Percentiles rank a stretch among this genome's conserved stretches.
phyloP scores from a whole-genome alignment of 2,888 invertebrate genomes.

The Phoenoteleia sp. region DNA sequence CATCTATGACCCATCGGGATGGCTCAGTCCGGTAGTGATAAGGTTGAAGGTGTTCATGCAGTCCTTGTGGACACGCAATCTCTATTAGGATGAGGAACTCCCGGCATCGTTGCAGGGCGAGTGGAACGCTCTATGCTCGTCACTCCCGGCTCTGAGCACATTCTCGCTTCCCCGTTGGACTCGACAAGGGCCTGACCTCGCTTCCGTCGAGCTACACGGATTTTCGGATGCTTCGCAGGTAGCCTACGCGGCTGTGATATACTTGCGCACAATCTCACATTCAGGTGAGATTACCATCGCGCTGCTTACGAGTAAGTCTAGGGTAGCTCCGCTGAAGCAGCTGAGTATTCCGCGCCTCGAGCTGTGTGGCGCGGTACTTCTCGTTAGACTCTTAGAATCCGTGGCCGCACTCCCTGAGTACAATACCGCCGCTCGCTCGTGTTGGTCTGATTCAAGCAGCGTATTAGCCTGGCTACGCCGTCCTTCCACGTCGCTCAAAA shows the following conservation, averaged over 20 bases:
- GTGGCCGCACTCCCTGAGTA: no score
- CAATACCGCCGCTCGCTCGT: no score
- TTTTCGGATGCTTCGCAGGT: conserved; percentile 57
- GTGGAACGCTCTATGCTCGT: background rate
- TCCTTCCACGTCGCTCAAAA: no score
- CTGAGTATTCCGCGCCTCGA: no score
- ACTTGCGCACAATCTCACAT: no score
- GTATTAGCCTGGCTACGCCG: no score
- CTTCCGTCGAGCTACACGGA: conserved; percentile 63
- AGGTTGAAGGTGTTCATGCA: conserved; percentile 45
- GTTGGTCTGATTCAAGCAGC: no score
- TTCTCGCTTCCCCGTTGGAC: conserved; percentile 32
- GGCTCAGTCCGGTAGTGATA: conserved; percentile 33
- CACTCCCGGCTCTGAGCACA: background rate
- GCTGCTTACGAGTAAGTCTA: no score
- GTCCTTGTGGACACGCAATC: conserved; percentile 2
- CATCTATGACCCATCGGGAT: conserved; percentile 51
- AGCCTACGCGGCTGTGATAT: conserved; percentile 46
- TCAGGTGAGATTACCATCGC: no score
- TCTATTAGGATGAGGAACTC: background rate
- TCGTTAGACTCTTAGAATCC: no score
- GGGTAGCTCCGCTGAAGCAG: no score
- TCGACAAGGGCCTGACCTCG: background rate
- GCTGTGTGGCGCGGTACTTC: no score
- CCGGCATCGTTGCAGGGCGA: background rate